Percentiles rank a stretch among this genome's conserved stretches.
Evolutionary conservation across 2,113 vertebrate genomes (phyloP).

Genomic region (Haplochromis burtoni): DNA sequence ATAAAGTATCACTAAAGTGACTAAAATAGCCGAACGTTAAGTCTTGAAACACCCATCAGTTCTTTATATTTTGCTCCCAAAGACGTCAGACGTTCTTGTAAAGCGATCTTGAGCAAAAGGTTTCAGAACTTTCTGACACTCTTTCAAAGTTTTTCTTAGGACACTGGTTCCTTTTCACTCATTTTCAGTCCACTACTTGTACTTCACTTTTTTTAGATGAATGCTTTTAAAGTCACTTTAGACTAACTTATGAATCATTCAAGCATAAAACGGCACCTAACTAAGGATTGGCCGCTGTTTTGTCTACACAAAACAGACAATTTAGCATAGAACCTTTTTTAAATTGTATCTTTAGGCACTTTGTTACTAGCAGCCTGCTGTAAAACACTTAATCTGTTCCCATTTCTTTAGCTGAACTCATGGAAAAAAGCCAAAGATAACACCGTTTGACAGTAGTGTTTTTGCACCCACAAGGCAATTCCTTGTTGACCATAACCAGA

Average conservation of each 20-base stretch:
- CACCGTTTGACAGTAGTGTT: background rate
- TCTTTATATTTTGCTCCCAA: background rate
- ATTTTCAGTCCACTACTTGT: background rate
- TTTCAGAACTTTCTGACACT: background rate
- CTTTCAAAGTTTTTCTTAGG: background rate
- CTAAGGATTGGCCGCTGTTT: background rate
- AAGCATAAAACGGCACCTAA: background rate
- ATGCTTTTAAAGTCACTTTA: background rate
- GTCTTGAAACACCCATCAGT: background rate
- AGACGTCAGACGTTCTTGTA: accelerated
- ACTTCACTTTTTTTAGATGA: background rate
- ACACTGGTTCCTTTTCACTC: background rate
- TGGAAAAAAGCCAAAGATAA: background rate
- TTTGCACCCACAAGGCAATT: background rate
- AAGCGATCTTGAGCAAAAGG: background rate
- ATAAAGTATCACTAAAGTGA: background rate
- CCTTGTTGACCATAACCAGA: background rate
- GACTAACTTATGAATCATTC: background rate
- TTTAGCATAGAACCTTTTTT: background rate
- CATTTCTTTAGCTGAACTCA: background rate
- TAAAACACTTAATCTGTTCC: background rate
- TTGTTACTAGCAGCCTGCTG: background rate
- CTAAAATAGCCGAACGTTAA: accelerated
- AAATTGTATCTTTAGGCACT: background rate
- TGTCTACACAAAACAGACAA: background rate